These are phyloP conservation scores for Andrena marginata DNA, from an alignment of 2,888 invertebrate species.

Conservation along the genomic window DNA sequence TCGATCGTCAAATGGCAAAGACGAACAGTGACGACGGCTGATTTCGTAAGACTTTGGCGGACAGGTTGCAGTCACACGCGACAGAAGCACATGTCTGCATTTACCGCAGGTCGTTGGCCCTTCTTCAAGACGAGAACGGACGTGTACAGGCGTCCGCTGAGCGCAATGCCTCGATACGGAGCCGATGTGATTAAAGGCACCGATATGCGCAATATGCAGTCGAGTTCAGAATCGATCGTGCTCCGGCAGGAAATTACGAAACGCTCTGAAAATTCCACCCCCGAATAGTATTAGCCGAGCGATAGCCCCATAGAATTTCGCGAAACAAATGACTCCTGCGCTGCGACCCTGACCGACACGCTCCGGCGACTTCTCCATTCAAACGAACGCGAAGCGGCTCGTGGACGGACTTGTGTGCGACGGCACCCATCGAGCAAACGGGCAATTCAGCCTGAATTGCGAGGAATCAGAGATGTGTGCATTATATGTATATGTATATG, in stretches of 20 bases:
- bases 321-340: not conserved
- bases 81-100: slow-evolving; percentile 30
- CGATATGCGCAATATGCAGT: slow-evolving; percentile 26
- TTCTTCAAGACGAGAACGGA: slow-evolving; percentile 41
- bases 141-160: not conserved
- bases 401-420: slow-evolving; percentile 47
- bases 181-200: slow-evolving; percentile 22
- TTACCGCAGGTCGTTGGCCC: slow-evolving; percentile 59
- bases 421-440: slow-evolving; percentile 47
- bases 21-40: slow-evolving; percentile 7
- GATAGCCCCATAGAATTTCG: not conserved
- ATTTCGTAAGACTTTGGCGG: slow-evolving; percentile 47
- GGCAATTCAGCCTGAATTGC: slow-evolving; percentile 71
- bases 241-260: not conserved
- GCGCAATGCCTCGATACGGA: slow-evolving; percentile 36
- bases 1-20: not conserved
- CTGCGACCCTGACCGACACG: slow-evolving; percentile 65
- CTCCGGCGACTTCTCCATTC: slow-evolving; percentile 31
- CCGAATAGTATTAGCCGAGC: no score
- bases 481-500: no score
- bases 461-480: slow-evolving; percentile 54
- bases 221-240: not conserved
- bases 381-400: slow-evolving; percentile 29
- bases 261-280: no score
- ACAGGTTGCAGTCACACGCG: slow-evolving; percentile 43